A percentile compares a stretch with the other conserved stretches of the same genome.
phyloP scores from a whole-genome alignment of 2,797 vertebrate species.

The Moxostoma hubbsi region DNA sequence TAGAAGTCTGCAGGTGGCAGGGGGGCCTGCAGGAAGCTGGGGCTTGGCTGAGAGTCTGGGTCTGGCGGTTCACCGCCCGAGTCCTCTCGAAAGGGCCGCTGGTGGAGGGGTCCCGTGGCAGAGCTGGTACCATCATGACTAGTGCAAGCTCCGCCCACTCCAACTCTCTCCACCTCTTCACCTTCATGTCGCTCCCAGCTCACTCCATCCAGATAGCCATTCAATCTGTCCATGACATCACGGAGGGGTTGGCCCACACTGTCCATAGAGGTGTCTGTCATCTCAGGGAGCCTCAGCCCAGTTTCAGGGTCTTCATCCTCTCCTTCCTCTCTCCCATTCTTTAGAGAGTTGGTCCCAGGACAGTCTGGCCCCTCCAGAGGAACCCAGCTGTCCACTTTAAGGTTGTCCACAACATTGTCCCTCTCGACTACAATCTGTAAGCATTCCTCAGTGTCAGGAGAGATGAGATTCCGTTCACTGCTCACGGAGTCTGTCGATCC shows the following conservation, averaged over 20 bases:
- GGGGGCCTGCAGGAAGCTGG: constrained; percentile 78
- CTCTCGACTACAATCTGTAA: constrained; percentile 46
- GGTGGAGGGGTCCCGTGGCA: constrained; percentile 69
- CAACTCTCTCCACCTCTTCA: constrained; percentile 36
- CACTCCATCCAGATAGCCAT: constrained; percentile 79
- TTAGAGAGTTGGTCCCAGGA: constrained; percentile 46
- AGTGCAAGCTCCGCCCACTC: background rate
- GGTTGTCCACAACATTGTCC: constrained; percentile 17
- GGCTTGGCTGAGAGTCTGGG: constrained; percentile 53
- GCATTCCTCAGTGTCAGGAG: constrained; percentile 63
- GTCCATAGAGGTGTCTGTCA: constrained; percentile 94
- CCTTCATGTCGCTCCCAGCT: constrained; percentile 65
- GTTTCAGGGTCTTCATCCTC: constrained; percentile 65
- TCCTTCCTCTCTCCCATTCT: constrained; percentile 55
- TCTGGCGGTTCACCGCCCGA: constrained; percentile 83
- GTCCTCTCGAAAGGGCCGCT: constrained; percentile 92
- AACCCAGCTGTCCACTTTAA: constrained; percentile 55
- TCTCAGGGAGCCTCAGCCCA: constrained; percentile 84
- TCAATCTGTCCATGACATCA: constrained; percentile 88
- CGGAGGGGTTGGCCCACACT: constrained; percentile 85
- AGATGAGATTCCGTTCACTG: constrained; percentile 68
- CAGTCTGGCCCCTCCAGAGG: constrained; percentile 51
- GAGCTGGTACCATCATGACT: background rate
- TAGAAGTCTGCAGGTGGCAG: constrained; percentile 85
- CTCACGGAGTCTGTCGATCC: constrained; percentile 76